These are phyloP conservation scores for Agrilus planipennis DNA, from an alignment of 1,140 invertebrate species.

Conservation along the genomic window DNA sequence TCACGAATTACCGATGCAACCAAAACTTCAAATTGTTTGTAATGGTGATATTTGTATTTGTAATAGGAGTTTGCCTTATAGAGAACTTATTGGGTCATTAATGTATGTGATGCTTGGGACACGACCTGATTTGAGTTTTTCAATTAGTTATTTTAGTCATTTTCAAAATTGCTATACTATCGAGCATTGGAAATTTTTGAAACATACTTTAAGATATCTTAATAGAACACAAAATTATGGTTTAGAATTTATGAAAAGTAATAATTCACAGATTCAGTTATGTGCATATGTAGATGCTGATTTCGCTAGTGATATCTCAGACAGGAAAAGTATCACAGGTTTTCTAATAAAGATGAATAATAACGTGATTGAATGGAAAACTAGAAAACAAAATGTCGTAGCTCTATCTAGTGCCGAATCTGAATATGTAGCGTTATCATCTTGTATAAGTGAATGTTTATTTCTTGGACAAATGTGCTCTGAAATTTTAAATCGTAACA, in stretches of 20 bases:
- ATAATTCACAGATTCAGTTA: constrained; percentile 10
- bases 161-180: constrained; percentile 25
- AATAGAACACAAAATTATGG: constrained; percentile 19
- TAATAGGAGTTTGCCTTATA: constrained; percentile 23
- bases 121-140: constrained; percentile 33
- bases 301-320: constrained; percentile 21
- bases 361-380: constrained; percentile 21
- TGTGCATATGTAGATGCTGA: constrained; percentile 24
- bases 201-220: constrained; percentile 32
- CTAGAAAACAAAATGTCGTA: constrained; percentile 7
- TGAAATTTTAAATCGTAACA: constrained; percentile 5
- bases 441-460: constrained; percentile 10
- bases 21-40: constrained; percentile 15
- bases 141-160: constrained; percentile 27
- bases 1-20: constrained; percentile 17
- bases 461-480: constrained; percentile 10
- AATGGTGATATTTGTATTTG: constrained; percentile 10
- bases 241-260: constrained; percentile 11
- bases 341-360: constrained; percentile 23
- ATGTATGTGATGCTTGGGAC: constrained; percentile 31
- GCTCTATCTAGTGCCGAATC: constrained; percentile 10
- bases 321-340: constrained; percentile 30
- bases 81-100: constrained; percentile 28
- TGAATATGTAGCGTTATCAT: constrained; percentile 10
- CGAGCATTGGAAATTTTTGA: constrained; percentile 28